Evolutionary conservation across 2,888 invertebrate genomes (phyloP).

Genomic region (Cerceris ruficornis): DNA sequence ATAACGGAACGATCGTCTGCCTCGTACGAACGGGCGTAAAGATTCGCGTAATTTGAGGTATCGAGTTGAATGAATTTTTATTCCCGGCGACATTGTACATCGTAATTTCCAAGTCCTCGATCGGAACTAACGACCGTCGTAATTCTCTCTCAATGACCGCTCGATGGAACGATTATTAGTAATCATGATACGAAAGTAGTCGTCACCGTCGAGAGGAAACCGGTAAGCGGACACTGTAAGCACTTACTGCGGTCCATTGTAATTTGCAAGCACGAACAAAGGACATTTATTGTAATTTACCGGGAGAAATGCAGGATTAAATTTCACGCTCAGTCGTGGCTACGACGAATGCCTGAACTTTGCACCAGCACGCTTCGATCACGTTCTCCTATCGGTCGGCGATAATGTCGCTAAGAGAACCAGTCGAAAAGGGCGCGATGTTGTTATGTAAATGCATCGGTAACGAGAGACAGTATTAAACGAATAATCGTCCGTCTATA

Average conservation of each 20-base stretch:
- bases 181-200: constrained; percentile 28
- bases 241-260: not conserved
- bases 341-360: too few species aligned
- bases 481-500: constrained; percentile 55
- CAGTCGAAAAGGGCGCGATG: not conserved
- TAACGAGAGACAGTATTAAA: not conserved
- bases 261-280: too few species aligned
- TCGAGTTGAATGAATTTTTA: constrained; percentile 10
- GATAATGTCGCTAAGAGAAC: not conserved
- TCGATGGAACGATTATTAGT: constrained; percentile 35
- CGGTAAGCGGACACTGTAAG: not conserved
- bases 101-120: constrained; percentile 16
- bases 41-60: constrained; percentile 6
- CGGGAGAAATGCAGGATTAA: too few species aligned
- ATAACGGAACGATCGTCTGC: not conserved
- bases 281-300: too few species aligned
- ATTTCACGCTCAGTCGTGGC: too few species aligned
- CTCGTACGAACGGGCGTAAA: too few species aligned
- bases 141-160: constrained; percentile 29
- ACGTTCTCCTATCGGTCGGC: not conserved
- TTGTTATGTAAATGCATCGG: not conserved
- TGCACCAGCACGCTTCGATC: not conserved
- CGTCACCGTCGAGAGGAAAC: not conserved
- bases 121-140: constrained; percentile 21
- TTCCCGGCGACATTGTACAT: constrained; percentile 23